A percentile compares a stretch with the other conserved stretches of the same genome.
Conservation (phyloP, 2,113 vertebrate genomes). For the Platichthys flesus region DNA sequence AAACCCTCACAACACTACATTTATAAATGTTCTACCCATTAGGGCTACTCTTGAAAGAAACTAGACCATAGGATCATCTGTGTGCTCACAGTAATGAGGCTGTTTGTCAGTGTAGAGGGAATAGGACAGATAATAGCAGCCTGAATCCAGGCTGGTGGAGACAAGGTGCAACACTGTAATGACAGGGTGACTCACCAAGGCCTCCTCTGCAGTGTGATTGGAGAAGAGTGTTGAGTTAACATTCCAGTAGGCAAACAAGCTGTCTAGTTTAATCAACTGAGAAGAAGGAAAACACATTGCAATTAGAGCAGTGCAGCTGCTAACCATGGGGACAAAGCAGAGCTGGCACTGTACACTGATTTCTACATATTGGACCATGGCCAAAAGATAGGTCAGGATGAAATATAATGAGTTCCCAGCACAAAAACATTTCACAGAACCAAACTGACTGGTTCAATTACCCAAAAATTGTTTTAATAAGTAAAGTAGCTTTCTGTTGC, state of each 20-base stretch:
- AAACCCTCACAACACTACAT: background rate
- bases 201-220: slow-evolving; percentile 81
- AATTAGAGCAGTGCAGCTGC: slow-evolving; percentile 9
- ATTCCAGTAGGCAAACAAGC: slow-evolving; percentile 98
- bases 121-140: background rate
- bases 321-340: background rate
- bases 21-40: background rate
- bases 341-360: background rate
- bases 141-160: background rate
- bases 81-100: background rate
- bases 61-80: background rate
- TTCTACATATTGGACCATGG: background rate
- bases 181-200: slow-evolving; percentile 86
- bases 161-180: background rate
- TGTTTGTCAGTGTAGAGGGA: background rate
- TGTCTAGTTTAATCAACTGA: slow-evolving; percentile 93
- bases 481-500: background rate
- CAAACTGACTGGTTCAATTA: background rate
- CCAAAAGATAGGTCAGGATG: background rate
- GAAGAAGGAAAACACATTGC: slow-evolving; percentile 55
- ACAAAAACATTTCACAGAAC: background rate
- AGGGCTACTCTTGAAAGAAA: background rate
- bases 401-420: background rate
- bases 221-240: slow-evolving; percentile 94
- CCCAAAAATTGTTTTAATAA: background rate